Evolutionary conservation across 2,113 vertebrate species (phyloP).

Genomic region (Sturnira hondurensis): DNA sequence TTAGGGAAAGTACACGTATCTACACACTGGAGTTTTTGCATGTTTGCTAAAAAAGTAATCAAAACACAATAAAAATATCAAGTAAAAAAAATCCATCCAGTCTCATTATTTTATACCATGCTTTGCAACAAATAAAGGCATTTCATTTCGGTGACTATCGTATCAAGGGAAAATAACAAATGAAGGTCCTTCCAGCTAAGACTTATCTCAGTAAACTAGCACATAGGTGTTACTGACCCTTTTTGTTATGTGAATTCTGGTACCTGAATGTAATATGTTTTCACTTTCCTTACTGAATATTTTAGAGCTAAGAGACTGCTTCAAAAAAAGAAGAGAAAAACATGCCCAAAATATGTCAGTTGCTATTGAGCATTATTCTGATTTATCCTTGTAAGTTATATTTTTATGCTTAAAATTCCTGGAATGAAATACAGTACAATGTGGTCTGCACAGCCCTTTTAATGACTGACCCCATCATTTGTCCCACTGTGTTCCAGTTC

Average conservation of each 20-base stretch:
- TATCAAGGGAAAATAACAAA: not conserved
- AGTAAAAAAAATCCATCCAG: not conserved
- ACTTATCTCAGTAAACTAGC: not conserved
- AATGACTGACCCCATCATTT: not conserved
- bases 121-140: not conserved
- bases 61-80: not conserved
- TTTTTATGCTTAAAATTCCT: not conserved
- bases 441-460: not conserved
- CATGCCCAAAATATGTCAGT: not conserved
- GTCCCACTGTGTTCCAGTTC: not conserved
- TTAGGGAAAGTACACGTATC: not conserved
- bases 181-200: not conserved
- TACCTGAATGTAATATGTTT: not conserved
- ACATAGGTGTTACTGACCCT: not conserved
- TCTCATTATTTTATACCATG: not conserved
- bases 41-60: conserved; percentile 1
- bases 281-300: not conserved
- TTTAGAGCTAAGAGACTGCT: not conserved
- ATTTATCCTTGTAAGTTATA: not conserved
- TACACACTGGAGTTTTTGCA: not conserved
- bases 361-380: not conserved
- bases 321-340: conserved; percentile 13
- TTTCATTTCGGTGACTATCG: not conserved
- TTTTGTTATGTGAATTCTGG: not conserved
- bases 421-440: not conserved